Evolutionary conservation across 2,888 invertebrate genomes (phyloP).

Genomic region (Pyrocoelia pectoralis): DNA sequence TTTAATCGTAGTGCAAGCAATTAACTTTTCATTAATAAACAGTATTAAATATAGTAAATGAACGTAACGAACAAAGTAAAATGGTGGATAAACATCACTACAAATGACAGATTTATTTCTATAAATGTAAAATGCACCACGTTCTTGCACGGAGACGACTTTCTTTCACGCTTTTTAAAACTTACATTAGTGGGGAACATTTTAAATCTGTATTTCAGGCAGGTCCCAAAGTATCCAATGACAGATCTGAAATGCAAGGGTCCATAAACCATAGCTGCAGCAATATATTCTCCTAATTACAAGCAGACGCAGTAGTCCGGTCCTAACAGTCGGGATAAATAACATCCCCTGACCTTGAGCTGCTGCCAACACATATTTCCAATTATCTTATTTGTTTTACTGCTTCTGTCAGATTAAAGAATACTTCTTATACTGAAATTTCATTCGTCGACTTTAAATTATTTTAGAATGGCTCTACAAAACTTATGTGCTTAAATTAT

Average conservation of each 20-base stretch:
- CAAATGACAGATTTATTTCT: conserved; percentile 18
- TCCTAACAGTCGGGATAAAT: conserved; percentile 44
- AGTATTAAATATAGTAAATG: not conserved
- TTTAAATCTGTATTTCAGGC: conserved; percentile 28
- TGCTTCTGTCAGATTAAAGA: conserved; percentile 59
- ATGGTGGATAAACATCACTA: conserved; percentile 10
- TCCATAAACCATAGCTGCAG: conserved; percentile 48
- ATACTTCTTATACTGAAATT: conserved; percentile 54
- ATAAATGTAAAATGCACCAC: not conserved
- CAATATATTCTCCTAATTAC: conserved; percentile 55
- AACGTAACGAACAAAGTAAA: conserved; percentile 9
- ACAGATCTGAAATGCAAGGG: conserved; percentile 45
- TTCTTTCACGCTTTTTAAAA: conserved; percentile 16
- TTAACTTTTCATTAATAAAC: conserved; percentile 36
- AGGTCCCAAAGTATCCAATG: conserved; percentile 43
- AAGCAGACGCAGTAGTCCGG: conserved; percentile 44
- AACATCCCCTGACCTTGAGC: conserved; percentile 58
- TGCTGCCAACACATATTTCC: conserved; percentile 59
- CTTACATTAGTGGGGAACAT: conserved; percentile 16
- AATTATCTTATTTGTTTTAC: conserved; percentile 59
- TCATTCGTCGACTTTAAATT: conserved; percentile 53
- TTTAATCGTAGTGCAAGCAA: conserved; percentile 45
- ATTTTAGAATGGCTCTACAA: conserved; percentile 35
- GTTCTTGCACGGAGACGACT: not conserved
- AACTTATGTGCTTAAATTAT: conserved; percentile 10